Evolutionary conservation across 2,797 vertebrate species (phyloP).

Genomic region (Takifugu ocellatus): DNA sequence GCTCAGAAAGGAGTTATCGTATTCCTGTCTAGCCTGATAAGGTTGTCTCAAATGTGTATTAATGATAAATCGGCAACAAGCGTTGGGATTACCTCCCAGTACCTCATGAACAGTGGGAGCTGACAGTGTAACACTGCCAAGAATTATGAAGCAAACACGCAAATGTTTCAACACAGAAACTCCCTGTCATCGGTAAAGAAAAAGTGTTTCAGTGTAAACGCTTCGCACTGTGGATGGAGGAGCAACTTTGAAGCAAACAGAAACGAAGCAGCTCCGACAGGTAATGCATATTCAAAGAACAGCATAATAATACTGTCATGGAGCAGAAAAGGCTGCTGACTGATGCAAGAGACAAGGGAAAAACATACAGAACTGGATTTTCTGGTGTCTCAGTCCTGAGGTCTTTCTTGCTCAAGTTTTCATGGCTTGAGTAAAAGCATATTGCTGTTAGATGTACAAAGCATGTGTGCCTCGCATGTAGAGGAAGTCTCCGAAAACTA

Average conservation of each 20-base stretch:
- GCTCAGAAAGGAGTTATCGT: not conserved
- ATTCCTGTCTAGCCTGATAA: constrained; percentile 16
- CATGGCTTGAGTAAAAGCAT: constrained; percentile 27
- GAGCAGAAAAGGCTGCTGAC: not conserved
- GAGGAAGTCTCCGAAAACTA: constrained; percentile 46
- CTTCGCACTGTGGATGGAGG: not conserved
- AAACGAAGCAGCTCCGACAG: not conserved
- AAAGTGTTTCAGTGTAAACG: constrained; percentile 17
- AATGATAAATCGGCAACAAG: constrained; percentile 29
- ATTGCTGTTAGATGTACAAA: constrained; percentile 23
- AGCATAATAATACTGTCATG: not conserved
- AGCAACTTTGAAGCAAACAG: not conserved
- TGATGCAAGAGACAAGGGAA: not conserved
- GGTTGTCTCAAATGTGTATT: constrained; percentile 18
- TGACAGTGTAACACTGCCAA: constrained; percentile 31
- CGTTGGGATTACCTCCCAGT: constrained; percentile 27
- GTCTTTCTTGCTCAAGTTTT: constrained; percentile 21
- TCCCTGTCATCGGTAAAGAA: constrained; percentile 12
- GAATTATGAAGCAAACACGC: constrained; percentile 34
- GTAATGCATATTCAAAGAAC: not conserved
- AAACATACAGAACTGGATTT: constrained; percentile 3
- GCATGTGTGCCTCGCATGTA: constrained; percentile 20
- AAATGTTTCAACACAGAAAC: constrained; percentile 29
- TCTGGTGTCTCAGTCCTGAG: not conserved
- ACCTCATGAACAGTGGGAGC: constrained; percentile 37